A percentile compares a stretch with the other conserved stretches of the same genome.
Conservation (phyloP, 2,113 vertebrate genomes). For the Dipodomys merriami region DNA sequence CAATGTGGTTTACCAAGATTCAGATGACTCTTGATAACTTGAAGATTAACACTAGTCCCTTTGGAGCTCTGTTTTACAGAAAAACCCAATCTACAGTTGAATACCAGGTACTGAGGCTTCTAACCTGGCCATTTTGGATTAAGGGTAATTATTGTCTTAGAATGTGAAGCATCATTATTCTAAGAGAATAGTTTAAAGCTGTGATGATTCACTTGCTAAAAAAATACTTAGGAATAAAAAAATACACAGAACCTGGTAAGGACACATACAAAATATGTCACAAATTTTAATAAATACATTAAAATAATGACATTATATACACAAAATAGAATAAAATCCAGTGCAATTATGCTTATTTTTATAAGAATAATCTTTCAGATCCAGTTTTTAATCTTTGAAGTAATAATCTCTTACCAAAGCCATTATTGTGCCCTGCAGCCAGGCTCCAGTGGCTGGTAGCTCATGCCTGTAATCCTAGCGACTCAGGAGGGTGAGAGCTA, state of each 20-base stretch:
- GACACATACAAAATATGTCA: background rate
- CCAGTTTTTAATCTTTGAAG: background rate
- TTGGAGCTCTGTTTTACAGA: background rate
- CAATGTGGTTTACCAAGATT: background rate
- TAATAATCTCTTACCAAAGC: background rate
- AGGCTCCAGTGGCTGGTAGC: too few species aligned
- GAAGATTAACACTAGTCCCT: background rate
- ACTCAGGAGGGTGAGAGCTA: too few species aligned
- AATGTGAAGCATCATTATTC: background rate
- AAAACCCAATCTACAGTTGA: background rate
- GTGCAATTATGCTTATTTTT: background rate
- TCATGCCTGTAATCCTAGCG: too few species aligned
- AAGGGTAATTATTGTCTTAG: background rate
- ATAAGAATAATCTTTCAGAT: background rate
- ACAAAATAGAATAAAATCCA: background rate
- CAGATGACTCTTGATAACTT: background rate
- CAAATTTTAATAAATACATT: slow-evolving; percentile 11
- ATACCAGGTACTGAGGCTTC: background rate
- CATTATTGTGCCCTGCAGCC: background rate
- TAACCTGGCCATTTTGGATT: background rate
- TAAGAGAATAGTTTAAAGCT: background rate
- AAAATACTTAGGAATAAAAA: slow-evolving; percentile 29
- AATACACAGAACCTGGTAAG: background rate
- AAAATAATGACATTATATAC: background rate
- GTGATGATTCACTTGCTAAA: background rate